Evolutionary conservation across 2,888 invertebrate genomes (phyloP), one percentile per base, ranked within the genome.

Genomic region (Caenorhabditis zanzibari): DNA sequence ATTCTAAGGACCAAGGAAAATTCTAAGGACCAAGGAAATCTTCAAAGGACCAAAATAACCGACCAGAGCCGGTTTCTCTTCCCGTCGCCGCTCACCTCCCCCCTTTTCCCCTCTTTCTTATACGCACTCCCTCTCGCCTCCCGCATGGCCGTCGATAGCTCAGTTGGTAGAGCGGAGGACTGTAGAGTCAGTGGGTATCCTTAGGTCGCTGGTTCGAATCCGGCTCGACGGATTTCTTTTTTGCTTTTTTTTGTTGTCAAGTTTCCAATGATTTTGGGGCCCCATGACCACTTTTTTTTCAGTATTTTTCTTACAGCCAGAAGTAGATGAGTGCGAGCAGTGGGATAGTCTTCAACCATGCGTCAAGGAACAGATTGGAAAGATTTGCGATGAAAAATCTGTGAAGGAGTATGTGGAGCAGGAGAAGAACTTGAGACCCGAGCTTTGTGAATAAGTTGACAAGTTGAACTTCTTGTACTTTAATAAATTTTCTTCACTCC

Each of bases 141-240:
- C 7, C 41, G 9, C 44, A 24, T 44, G 38, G 38, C 49, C 61
- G 63, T 54, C 63, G 49, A 73, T 63, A 54, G 68, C 68, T 54
- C 63, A 74, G 52, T 74, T 71, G 58, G 71, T 87, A 87, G 87
- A 87, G 85, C 87, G 84, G 87, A 85, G 85, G 85, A 87, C 85
- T 87, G 85, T 87, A 87, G 84, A 73, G 82, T 79, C 61, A 58
- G 81, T 81, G 76, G 86, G 35, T 86, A 88, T 88, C 86, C 85
- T 86, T 88, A 88, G 86, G 86, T 85, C 88, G 84, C 86, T 88
- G 86, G 86, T 88, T 88, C 88, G 86, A 86, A 86, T 87, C 87
- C 87, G 86, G 87, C 86, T 87, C 84, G 82, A 84, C 84, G 86
- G 86, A 86, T 61, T 75, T 75, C 69, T 74, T 81, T 76, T 82